Evolutionary conservation across 2,797 vertebrate genomes (phyloP), one percentile per base, ranked within the genome.

Genomic region (Avahi laniger): DNA sequence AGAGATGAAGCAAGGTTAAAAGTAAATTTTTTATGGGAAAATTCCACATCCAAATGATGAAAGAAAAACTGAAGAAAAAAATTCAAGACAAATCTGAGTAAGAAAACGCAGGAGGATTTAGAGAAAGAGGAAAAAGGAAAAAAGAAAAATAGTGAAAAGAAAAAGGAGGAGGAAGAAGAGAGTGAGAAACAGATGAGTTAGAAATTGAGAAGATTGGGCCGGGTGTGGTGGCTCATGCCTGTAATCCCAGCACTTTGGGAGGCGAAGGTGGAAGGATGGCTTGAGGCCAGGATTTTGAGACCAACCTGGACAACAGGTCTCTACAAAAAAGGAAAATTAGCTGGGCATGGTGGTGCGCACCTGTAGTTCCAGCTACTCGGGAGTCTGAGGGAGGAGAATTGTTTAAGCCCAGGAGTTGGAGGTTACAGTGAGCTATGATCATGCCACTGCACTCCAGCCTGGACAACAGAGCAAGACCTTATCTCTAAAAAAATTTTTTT

Each of bases 81-180:
- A 52, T 7, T 69, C 80, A 92, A 85, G 94, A 70, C 10, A 93
- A 79, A 88, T 78, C 9, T 46, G 20, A 93, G 59, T 33, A 41
- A 89, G 63, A 86, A 82, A 92, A 28, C n/a, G 33, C 70, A 84
- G 83, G 92, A 70, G 10, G 46, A 46, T 72, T 33, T 88, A 90
- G 69, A 97, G 87, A 72, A 94, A 97, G 84, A 33, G 94, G 43
- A 94, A 94, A 91, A 89, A 95, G 59, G 46, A 7, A n/a, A n/a
- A 33, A 18, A 90, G 61, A 97, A 85, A 78, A 94, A 97, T 79
- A n/a, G 93, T 43, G 94, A 94, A 91, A 92, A 96, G 59, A 12
- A n/a, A 52, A 35, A 91, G 26, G 83, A 89, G 69, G 94, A 81
- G 18, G 33, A 76, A 10, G 41, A 86, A n/a, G 73, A 80, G 38